Percentiles rank a stretch among this genome's conserved stretches.
Evolutionary conservation across 92 coral and sea anemone genomes (phyloP).

Genomic region (Ricordea florida): DNA sequence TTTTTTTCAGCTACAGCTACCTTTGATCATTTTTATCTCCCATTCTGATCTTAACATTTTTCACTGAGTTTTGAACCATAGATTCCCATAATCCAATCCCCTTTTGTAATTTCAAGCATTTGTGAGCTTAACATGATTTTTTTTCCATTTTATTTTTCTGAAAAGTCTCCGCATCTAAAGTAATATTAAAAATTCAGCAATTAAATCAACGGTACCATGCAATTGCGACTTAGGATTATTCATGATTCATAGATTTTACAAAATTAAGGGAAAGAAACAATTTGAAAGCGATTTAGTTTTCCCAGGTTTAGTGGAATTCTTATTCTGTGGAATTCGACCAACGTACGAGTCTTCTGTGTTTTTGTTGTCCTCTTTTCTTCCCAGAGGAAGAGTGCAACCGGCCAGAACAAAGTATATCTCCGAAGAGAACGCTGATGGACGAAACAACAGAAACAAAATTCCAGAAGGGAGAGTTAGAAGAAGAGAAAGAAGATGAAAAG

Average conservation of each 20-base stretch:
- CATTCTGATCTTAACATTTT: no score
- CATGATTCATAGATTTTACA: constrained; percentile 35
- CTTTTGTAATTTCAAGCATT: neutral
- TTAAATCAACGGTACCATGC: constrained; percentile 25
- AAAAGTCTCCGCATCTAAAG: neutral
- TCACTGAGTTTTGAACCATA: no score
- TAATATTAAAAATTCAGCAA: constrained; percentile 18
- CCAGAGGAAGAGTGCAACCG: neutral
- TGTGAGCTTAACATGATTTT: no score
- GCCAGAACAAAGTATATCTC: no score
- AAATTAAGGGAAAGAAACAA: neutral
- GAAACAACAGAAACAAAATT: no score
- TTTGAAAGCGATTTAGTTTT: no score
- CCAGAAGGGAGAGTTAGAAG: neutral
- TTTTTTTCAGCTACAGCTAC: no score
- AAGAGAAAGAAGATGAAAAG: neutral
- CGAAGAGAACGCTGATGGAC: neutral
- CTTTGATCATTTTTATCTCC: no score
- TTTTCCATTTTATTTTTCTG: no score
- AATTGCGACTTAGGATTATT: no score
- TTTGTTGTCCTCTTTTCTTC: neutral
- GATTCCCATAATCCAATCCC: no score
- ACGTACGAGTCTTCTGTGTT: neutral
- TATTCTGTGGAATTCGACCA: neutral
- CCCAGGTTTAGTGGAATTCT: no score